These are phyloP conservation scores for Listrodromus nycthemerus DNA, from an alignment of 2,888 invertebrate species.

Conservation along the genomic window DNA sequence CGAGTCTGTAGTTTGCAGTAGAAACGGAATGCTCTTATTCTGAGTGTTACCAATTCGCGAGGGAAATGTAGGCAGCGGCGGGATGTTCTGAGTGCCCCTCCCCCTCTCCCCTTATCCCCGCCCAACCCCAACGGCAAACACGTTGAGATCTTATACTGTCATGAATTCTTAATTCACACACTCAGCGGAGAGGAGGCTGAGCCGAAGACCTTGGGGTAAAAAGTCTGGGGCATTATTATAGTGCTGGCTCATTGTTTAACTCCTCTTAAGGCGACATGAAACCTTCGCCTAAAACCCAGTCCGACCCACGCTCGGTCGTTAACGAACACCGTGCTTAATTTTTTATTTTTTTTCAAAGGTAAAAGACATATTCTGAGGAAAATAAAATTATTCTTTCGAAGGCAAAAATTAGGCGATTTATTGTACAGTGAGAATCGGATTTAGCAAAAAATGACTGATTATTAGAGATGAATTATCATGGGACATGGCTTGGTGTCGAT, in stretches of 20 bases:
- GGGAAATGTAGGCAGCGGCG: constrained; percentile 63
- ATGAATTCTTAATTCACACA: constrained; percentile 65
- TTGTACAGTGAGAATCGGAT: no score
- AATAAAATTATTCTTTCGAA: no score
- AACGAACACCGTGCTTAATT: no score
- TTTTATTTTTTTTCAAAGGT: not conserved
- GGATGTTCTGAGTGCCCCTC: constrained; percentile 30
- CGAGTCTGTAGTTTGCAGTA: constrained; percentile 16
- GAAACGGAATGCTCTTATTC: constrained; percentile 61
- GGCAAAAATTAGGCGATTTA: no score
- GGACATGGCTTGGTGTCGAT: no score
- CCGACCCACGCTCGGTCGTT: no score
- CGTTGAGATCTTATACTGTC: constrained; percentile 57
- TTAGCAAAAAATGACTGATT: no score
- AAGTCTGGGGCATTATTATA: constrained; percentile 45
- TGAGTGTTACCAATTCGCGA: constrained; percentile 62
- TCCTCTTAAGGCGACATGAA: no score
- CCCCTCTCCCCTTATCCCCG: not conserved
- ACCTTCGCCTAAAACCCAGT: no score
- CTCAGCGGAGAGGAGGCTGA: constrained; percentile 34
- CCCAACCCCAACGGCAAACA: constrained; percentile 12
- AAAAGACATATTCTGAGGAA: no score
- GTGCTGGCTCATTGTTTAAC: constrained; percentile 49
- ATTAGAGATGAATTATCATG: no score
- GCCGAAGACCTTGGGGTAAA: not conserved